Percentiles rank a stretch among this genome's conserved stretches.
Conservation (phyloP, 2,113 vertebrate genomes). For the Oreamnos americanus region DNA sequence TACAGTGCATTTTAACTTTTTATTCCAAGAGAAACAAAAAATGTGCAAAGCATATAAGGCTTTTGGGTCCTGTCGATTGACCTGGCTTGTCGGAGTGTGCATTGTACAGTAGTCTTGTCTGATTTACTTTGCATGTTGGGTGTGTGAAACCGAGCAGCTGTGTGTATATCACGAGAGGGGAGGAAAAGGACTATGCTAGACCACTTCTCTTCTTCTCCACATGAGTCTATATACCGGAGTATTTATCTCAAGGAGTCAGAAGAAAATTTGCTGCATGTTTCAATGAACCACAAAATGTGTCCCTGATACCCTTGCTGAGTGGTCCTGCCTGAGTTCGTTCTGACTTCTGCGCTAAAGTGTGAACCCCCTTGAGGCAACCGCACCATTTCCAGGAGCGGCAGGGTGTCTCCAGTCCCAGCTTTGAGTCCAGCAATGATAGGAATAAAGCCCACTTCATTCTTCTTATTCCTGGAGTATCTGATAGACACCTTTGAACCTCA, state of each 20-base stretch:
- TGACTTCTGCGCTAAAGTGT: not conserved
- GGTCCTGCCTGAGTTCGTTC: not conserved
- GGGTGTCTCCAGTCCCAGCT: conserved; percentile 25
- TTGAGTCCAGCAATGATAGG: not conserved
- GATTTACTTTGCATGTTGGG: not conserved
- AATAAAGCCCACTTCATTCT: not conserved
- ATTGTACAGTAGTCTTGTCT: not conserved
- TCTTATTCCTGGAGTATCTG: not conserved
- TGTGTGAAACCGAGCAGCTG: not conserved
- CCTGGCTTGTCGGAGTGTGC: not conserved
- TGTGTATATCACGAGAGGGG: accelerated
- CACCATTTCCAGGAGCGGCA: not conserved
- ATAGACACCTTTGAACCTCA: not conserved
- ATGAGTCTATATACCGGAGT: not conserved
- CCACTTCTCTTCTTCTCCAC: not conserved
- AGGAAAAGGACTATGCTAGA: not conserved
- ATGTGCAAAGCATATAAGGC: not conserved
- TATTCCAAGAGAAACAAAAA: conserved; percentile 7
- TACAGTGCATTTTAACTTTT: not conserved
- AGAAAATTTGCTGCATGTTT: conserved; percentile 38
- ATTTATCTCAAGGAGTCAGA: conserved; percentile 34
- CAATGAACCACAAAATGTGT: not conserved
- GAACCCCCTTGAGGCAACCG: not conserved
- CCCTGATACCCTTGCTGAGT: not conserved
- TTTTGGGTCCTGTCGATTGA: not conserved